Conservation (phyloP, 2,113 vertebrate species). For the Taxidea taxus region DNA sequence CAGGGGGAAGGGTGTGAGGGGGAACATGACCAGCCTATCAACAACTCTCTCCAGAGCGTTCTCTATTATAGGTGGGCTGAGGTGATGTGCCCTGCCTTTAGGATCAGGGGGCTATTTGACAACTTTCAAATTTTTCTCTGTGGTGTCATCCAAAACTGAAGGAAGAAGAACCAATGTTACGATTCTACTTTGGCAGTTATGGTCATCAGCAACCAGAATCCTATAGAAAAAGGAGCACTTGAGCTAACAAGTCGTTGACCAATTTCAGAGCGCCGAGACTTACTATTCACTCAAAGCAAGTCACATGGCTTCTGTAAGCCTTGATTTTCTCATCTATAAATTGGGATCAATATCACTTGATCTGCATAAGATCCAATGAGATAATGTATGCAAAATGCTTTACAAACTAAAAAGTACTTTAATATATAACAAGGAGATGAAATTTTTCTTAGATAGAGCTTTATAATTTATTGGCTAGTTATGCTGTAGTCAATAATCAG, state of each 20-base stretch:
- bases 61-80: background rate
- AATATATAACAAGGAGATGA: background rate
- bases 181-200: background rate
- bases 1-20: accelerated
- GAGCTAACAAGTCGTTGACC: background rate
- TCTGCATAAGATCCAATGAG: background rate
- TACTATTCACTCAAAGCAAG: background rate
- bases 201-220: background rate
- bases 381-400: background rate
- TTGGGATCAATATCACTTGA: background rate
- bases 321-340: background rate
- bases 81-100: background rate
- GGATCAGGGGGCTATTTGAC: background rate
- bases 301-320: background rate
- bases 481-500: background rate
- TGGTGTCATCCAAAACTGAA: background rate
- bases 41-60: background rate
- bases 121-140: background rate
- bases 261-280: background rate
- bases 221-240: background rate
- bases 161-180: background rate
- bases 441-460: background rate
- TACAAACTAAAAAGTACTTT: background rate
- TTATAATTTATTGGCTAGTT: background rate
- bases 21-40: accelerated